These are phyloP conservation scores for Dipodomys stephensi DNA, from an alignment of 2,113 vertebrate genomes.

Conservation along the genomic window DNA sequence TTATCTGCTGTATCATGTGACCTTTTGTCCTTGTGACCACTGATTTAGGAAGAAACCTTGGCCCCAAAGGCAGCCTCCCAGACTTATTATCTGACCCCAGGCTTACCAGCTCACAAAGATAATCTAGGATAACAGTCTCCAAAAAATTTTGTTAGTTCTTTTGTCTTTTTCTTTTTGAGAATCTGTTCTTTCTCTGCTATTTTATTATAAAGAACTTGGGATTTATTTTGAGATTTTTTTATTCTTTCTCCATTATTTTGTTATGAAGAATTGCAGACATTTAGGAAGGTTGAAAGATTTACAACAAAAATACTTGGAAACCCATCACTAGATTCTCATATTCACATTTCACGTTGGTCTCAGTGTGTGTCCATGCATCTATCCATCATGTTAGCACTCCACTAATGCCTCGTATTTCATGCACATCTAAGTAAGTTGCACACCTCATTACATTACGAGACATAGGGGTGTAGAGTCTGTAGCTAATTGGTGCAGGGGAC, in stretches of 20 bases:
- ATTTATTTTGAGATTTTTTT: too few species aligned
- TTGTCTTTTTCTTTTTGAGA: background rate
- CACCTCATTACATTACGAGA: background rate
- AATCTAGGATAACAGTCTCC: background rate
- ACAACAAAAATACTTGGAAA: background rate
- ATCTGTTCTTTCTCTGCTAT: too few species aligned
- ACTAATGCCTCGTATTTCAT: background rate
- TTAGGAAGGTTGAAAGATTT: background rate
- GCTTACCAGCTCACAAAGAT: background rate
- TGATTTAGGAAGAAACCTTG: background rate
- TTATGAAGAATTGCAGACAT: constrained; percentile 10
- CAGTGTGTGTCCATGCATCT: too few species aligned
- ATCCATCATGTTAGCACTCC: background rate
- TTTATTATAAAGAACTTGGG: too few species aligned
- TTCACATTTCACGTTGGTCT: background rate
- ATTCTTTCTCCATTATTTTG: background rate
- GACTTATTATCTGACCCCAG: background rate
- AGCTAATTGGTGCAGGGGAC: background rate
- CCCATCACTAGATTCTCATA: background rate
- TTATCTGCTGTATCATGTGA: background rate
- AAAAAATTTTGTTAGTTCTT: background rate
- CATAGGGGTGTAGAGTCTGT: background rate
- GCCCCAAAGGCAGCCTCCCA: background rate
- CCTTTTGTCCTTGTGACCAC: background rate
- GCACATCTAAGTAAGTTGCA: background rate